A percentile compares a stretch with the other conserved stretches of the same genome.
Evolutionary conservation across 1,140 invertebrate species (phyloP).

Genomic region (Caerostris darwini): DNA sequence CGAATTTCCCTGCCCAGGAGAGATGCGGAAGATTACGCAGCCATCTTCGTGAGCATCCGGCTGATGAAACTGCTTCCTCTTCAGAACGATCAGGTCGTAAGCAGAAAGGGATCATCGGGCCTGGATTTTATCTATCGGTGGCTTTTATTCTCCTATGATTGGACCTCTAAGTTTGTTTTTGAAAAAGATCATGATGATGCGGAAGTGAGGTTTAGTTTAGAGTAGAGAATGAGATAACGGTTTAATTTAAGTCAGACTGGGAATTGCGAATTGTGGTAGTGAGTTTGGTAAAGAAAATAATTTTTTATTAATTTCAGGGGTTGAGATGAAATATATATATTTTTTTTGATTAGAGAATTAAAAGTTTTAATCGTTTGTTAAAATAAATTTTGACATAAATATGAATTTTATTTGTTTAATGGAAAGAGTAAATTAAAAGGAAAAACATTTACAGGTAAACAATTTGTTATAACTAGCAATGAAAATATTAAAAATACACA

Average conservation of each 20-base stretch:
- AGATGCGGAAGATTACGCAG: slow-evolving; percentile 30
- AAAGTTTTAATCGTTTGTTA: no score
- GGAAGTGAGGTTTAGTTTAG: background rate
- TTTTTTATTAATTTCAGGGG: background rate
- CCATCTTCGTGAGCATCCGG: slow-evolving; percentile 38
- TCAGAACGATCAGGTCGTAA: slow-evolving; percentile 7
- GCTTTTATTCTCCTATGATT: background rate
- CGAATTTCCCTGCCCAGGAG: background rate
- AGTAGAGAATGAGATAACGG: background rate
- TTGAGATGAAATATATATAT: no score
- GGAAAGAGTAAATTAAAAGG: no score
- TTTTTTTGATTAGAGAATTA: no score
- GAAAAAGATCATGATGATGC: background rate
- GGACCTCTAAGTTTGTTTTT: background rate
- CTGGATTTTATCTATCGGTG: background rate
- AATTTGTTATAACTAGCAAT: no score
- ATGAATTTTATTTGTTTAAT: no score
- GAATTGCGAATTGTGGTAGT: background rate
- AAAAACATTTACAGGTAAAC: no score
- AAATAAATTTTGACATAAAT: no score
- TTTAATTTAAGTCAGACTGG: background rate
- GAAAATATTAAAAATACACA: no score
- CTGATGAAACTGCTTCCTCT: slow-evolving; percentile 40
- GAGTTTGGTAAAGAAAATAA: background rate
- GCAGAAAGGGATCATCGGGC: background rate